Base-by-base conservation (phyloP, 30 jellyfish, hydroid and myxozoan genomes). In the Aurelia aurita complex sp. Pacific region DNA sequence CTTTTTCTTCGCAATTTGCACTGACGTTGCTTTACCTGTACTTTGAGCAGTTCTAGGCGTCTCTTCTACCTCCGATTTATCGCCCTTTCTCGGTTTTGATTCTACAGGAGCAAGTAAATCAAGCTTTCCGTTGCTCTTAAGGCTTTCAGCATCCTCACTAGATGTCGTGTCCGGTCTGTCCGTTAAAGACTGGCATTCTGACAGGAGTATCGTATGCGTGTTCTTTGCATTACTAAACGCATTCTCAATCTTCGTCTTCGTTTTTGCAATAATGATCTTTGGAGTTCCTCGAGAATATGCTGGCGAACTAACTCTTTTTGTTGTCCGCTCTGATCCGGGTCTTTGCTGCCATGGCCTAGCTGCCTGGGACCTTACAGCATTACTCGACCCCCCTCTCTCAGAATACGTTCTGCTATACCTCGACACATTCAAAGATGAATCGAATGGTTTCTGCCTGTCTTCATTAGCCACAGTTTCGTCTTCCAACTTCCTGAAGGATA, bases 91-190 rank as follows among this genome's bases (percentile, higher is more conserved):
- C 32, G 13, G 10, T 23, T 23, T 23, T 5, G 70, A 9, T 12
- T 17, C 32, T 15, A 61, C 70, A n/a, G 70, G 36, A 17, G 70
- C 36, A 8, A 13, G 32, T 61, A 61, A 61, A 13, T 6, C 36
- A 11, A 61, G 36, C 70, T 15, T n/a, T 7, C 67, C 80, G 42
- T 46, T 79, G 53, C 80, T 54, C 52, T 64, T 67, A 5, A 79
- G 75, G 63, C 89, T 65, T 29, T 79, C 89, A n/a, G 89, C 52
- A 10, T 79, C 89, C 35, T 79, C 89, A 54, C 89, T 79, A 5
- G 89, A 79, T 29, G 89, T 42, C 46, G 36, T 35, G 23, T 65
- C 80, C 73, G 50, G 67, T 19, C 76, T 69, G 33, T 29, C 46
- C 46, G 36, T 46, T 65, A 77, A 36, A 2, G 74, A 74, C 2